Base-by-base conservation (phyloP, 1,140 invertebrate genomes). In the Acromyrmex charruanus region DNA sequence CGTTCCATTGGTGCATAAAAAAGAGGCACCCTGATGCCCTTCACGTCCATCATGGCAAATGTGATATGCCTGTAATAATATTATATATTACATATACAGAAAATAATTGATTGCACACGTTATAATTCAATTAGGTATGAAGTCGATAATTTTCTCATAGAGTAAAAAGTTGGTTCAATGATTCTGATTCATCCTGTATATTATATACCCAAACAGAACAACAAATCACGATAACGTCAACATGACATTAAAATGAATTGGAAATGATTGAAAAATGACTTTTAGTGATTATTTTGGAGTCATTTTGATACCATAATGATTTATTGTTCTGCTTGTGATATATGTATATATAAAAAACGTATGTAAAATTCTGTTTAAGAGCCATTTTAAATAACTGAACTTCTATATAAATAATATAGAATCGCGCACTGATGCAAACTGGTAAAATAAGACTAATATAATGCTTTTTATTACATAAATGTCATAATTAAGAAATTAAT, bases 1-100 rank as follows among this genome's bases (percentile, higher is more conserved):
- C 0, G 98, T 99, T 0, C 98, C 98, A 92, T 98, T 98, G 5
- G 98, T 97, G 93, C 98, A 99, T 0, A 99, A 96, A 93, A 99
- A 98, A 0, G 96, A 96, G 0, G 97, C 97, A 0, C 97, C 97
- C 93, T 98, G 97, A 79, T 97, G 96, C 16, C 97, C 97, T 90
- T 98, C 97, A 5, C 97, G 96, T 9, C 97, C 97, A 89, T 98
- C 97, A 90, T 98, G 97, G 90, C 98, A 98, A 3, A 98, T 96
- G 93, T 98, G 98, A 93, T 98, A 98, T 0, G 97, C 98, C 97
- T 98, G 92, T 39, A 95, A 95, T 0, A 55, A 58, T 25, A 71
- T 7, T 63, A 68, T 53, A 65, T 53, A 79, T 44, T 66, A 44
- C 4, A 10, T 31, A n/a, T 59, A 31, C 31, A 35, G 31, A 35